Evolutionary conservation across 1,140 invertebrate genomes (phyloP).

Genomic region (Nephila pilipes): DNA sequence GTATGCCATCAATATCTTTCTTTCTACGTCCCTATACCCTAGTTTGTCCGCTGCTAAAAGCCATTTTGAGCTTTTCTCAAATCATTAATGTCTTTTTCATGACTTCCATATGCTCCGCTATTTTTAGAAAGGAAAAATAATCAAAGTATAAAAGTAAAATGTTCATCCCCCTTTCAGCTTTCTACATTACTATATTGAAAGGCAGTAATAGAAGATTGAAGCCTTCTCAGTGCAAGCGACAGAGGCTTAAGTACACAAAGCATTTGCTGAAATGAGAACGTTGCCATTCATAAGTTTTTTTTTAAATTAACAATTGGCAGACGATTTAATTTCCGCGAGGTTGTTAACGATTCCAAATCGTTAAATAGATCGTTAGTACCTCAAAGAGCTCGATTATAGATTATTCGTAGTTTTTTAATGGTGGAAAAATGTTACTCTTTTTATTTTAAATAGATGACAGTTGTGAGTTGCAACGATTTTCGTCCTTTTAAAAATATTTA

Average conservation of each 20-base stretch:
- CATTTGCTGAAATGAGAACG: neutral
- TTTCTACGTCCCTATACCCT: neutral
- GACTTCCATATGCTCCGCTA: constrained; percentile 22
- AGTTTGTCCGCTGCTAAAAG: neutral
- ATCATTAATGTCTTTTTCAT: constrained; percentile 53
- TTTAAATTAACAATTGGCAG: constrained; percentile 12
- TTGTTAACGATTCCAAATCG: neutral
- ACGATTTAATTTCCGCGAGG: constrained; percentile 14
- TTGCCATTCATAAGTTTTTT: neutral
- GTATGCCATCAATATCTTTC: constrained; percentile 25
- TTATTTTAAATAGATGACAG: neutral
- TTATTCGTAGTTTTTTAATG: neutral
- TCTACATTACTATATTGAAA: constrained; percentile 26
- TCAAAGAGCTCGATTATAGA: neutral
- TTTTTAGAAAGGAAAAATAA: constrained; percentile 41
- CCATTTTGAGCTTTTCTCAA: constrained; percentile 49
- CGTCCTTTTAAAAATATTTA: neutral
- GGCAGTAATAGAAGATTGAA: neutral
- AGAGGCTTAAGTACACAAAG: constrained; percentile 12
- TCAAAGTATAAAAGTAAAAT: constrained; percentile 30
- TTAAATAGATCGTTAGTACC: neutral
- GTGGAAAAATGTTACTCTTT: neutral
- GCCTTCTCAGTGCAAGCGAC: neutral
- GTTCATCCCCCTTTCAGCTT: neutral
- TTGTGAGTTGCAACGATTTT: neutral